Evolutionary conservation across 2,113 vertebrate genomes (phyloP).

Genomic region (Reinhardtius hippoglossoides): DNA sequence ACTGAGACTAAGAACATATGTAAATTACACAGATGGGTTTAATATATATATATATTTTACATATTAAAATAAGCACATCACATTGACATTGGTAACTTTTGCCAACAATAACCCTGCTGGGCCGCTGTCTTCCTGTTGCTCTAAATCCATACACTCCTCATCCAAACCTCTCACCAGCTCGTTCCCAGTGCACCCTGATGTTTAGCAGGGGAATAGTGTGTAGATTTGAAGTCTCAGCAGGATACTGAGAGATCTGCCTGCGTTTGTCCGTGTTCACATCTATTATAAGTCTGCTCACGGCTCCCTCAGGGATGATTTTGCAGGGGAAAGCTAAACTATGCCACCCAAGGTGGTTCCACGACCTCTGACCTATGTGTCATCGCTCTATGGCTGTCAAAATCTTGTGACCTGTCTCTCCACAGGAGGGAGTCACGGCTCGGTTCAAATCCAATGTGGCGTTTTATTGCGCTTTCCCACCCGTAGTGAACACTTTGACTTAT

Average conservation of each 20-base stretch:
- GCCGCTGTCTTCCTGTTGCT: not conserved
- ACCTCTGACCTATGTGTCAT: constrained; percentile 72
- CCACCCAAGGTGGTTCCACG: constrained; percentile 77
- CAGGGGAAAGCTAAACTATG: constrained; percentile 65
- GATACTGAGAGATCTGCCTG: constrained; percentile 34
- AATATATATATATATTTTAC: no score
- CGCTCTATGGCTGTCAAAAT: constrained; percentile 57
- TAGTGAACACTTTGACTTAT: constrained; percentile 24
- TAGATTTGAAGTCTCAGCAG: constrained; percentile 20
- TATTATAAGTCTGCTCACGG: constrained; percentile 57
- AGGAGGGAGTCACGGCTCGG: constrained; percentile 49
- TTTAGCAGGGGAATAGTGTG: constrained; percentile 41
- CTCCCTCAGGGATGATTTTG: constrained; percentile 63
- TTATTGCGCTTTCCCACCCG: constrained; percentile 57
- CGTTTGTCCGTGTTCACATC: constrained; percentile 58
- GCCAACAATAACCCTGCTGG: not conserved
- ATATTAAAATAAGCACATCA: not conserved
- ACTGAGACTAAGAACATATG: no score
- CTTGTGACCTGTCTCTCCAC: constrained; percentile 42
- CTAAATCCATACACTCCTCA: constrained; percentile 31
- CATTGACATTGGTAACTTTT: not conserved
- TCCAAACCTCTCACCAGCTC: constrained; percentile 39
- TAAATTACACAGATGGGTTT: no score
- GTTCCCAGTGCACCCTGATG: constrained; percentile 45
- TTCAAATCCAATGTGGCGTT: constrained; percentile 51